Conservation (phyloP, 2,797 vertebrate species). For the Darevskia mixta region DNA sequence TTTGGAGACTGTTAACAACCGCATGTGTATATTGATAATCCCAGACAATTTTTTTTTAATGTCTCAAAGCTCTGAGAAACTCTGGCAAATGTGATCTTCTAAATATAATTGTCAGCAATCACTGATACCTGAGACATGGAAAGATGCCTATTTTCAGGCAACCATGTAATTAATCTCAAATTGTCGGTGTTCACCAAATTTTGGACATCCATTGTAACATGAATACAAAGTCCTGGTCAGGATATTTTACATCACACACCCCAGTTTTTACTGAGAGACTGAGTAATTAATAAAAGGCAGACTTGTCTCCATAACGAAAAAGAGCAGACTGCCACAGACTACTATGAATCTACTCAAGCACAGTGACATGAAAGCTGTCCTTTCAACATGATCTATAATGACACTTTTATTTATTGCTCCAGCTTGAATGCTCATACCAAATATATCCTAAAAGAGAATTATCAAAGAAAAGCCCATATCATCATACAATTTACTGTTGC, state of each 20-base stretch:
- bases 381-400: constrained; percentile 32
- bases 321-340: constrained; percentile 19
- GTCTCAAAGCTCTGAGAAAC: background rate
- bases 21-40: background rate
- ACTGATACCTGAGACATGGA: background rate
- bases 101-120: background rate
- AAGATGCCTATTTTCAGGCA: background rate
- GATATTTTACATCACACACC: background rate
- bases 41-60: background rate
- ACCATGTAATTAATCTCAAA: background rate
- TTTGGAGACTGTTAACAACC: too few species aligned
- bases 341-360: constrained; percentile 32
- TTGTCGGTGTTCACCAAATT: background rate
- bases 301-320: background rate
- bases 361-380: constrained; percentile 17
- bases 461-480: constrained; percentile 41
- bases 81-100: background rate
- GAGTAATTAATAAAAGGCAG: background rate
- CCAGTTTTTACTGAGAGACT: background rate
- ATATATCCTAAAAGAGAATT: constrained; percentile 41
- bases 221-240: background rate
- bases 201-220: background rate
- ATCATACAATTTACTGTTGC: constrained; percentile 22
- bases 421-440: constrained; percentile 25
- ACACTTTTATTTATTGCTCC: constrained; percentile 48